Conservation (phyloP, 2,113 vertebrate genomes). For the Malurus cyaneus region DNA sequence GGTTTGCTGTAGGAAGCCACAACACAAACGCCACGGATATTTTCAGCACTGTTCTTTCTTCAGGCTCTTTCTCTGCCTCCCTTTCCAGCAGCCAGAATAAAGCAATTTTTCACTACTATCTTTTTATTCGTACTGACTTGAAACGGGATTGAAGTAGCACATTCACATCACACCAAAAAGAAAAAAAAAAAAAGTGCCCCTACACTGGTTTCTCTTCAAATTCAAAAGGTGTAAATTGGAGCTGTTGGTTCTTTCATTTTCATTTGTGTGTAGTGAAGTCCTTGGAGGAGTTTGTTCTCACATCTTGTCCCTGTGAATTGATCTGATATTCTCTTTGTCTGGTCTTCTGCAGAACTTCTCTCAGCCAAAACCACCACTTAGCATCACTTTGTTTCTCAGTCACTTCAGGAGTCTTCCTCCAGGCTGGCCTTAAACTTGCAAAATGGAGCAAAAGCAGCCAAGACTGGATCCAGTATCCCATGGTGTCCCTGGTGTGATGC, state of each 20-base stretch:
- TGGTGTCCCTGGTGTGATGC: neutral
- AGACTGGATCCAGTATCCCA: neutral
- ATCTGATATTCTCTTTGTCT: neutral
- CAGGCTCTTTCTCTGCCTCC: conserved; percentile 3
- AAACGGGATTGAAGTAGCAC: neutral
- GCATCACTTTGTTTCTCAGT: neutral
- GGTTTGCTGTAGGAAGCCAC: conserved; percentile 24
- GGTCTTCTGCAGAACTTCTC: neutral
- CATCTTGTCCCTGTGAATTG: conserved; percentile 22
- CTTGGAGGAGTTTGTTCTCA: neutral
- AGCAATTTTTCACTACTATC: conserved; percentile 37
- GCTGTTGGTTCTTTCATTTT: conserved; percentile 3
- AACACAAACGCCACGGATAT: conserved; percentile 13
- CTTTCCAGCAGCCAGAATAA: conserved; percentile 20
- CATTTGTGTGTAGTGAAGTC: neutral
- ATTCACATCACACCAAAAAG: neutral
- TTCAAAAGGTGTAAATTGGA: neutral
- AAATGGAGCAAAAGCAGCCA: neutral
- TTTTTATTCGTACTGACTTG: conserved; percentile 34
- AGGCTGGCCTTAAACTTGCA: conserved; percentile 11
- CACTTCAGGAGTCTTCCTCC: neutral
- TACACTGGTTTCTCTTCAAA: neutral
- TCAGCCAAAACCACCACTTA: neutral
- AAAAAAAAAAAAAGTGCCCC: neutral
- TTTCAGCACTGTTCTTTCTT: conserved; percentile 38